Evolutionary conservation across 2,888 invertebrate species (phyloP), one percentile per base, ranked within the genome.

Genomic region (Sphecodes monilicornis): DNA sequence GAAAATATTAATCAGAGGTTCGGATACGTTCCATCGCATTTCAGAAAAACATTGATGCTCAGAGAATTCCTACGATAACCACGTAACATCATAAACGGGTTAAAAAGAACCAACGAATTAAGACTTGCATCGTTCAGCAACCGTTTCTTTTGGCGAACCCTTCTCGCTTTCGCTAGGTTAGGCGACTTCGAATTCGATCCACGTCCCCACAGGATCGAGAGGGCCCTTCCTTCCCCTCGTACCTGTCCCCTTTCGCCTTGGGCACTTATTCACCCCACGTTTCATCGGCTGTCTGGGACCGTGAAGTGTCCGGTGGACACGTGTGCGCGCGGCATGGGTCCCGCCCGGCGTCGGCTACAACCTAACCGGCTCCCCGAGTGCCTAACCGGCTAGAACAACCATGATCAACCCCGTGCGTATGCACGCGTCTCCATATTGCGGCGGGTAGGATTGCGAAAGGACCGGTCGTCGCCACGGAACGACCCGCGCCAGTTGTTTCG

Each of bases 401-500:
- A 60, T 60, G 57, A 60, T 60, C 66, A 66, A 22, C 66, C 66
- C 66, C 36, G 66, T 11, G 36, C 11, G 36, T 11, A 36, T 29
- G 36, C 76, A 80, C 85, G 85, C 82, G 50, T 50, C 57, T 57
- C 57, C 57, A 60, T 60, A 60, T 60, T 60, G 57, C 57, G 1
- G 4, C 57, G 57, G 11, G 4, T 60, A 60, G 50, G 22, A 50
- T 50, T 10, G 50, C 50, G 13, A 26, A 26, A 86, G 85, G 89
- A 90, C 90, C 88, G 88, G 89, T 90, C 91, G 88, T 88, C 90
- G 84, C 86, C 78, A 82, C 80, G 60, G 8, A 86, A 86, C 83
- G 83, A 84, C 86, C 57, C 57, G 91, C 26, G 92, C 91, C 93
- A 94, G 94, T 94, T 92, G 93, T 91, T 93, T 93, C 92, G 93